These are phyloP conservation scores for Harpalus rubripes DNA, from an alignment of 2,888 invertebrate species.

Conservation along the genomic window DNA sequence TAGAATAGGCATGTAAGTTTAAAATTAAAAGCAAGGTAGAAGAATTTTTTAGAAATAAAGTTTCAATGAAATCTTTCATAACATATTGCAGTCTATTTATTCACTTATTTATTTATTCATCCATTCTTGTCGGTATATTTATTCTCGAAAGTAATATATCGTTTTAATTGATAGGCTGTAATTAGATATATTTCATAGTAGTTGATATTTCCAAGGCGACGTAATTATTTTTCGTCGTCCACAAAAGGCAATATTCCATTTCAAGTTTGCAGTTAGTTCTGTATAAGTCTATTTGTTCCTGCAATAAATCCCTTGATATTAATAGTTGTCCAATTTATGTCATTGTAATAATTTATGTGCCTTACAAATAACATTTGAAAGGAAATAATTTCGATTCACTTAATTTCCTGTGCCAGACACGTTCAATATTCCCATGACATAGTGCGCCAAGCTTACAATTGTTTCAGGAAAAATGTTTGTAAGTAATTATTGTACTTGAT, in stretches of 20 bases:
- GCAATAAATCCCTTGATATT: slow-evolving; percentile 28
- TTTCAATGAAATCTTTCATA: too few relatives aligned
- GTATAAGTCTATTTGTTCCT: slow-evolving; percentile 32
- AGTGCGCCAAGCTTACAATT: background rate
- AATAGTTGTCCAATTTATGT: slow-evolving; percentile 48
- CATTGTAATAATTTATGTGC: slow-evolving; percentile 43
- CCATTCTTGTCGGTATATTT: too few relatives aligned
- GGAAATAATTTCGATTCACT: slow-evolving; percentile 39
- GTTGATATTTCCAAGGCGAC: background rate
- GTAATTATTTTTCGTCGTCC: background rate
- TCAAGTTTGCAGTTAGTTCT: slow-evolving; percentile 1
- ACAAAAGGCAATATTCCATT: slow-evolving; percentile 16
- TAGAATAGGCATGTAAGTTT: too few relatives aligned
- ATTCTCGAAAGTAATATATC: background rate
- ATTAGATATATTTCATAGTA: background rate
- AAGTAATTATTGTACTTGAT: slow-evolving; percentile 30
- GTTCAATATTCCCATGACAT: slow-evolving; percentile 12
- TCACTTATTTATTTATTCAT: too few relatives aligned
- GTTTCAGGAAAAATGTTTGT: slow-evolving; percentile 9
- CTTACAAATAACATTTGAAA: slow-evolving; percentile 37
- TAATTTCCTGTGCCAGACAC: slow-evolving; percentile 31
- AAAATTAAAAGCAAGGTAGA: too few relatives aligned
- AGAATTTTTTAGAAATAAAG: too few relatives aligned
- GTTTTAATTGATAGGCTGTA: background rate
- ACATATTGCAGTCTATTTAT: too few relatives aligned